Evolutionary conservation across 2,113 vertebrate genomes (phyloP).

Genomic region (Psilopogon haemacephalus): DNA sequence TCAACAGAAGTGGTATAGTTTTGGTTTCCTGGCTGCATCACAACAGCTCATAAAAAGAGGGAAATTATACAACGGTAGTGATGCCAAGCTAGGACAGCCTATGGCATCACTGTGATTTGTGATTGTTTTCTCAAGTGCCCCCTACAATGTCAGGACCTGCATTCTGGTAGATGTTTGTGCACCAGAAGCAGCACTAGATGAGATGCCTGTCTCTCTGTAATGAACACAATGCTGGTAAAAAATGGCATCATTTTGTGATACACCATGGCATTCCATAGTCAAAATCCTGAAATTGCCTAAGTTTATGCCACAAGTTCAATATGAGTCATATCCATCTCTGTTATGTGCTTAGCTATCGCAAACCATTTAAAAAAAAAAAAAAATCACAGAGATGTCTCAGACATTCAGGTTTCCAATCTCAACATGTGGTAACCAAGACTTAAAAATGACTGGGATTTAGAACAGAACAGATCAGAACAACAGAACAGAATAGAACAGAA

Average conservation of each 20-base stretch:
- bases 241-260: neutral
- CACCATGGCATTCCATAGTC: accelerated
- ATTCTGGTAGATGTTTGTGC: neutral
- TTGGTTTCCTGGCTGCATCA: neutral
- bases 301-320: neutral
- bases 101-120: neutral
- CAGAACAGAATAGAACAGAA: too few species aligned
- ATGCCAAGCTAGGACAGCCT: neutral
- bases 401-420: neutral
- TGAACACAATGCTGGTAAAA: neutral
- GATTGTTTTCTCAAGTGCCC: neutral
- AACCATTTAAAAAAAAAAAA: neutral
- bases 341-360: neutral
- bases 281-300: neutral
- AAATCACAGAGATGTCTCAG: neutral
- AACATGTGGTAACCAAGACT: neutral
- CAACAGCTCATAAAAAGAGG: accelerated
- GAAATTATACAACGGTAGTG: neutral
- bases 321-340: neutral
- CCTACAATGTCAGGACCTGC: neutral
- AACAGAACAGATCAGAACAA: too few species aligned
- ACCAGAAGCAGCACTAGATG: neutral
- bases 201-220: neutral
- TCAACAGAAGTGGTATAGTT: accelerated
- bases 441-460: neutral